Evolutionary conservation across 2,888 invertebrate species (phyloP).

Genomic region (Brenthis ino): DNA sequence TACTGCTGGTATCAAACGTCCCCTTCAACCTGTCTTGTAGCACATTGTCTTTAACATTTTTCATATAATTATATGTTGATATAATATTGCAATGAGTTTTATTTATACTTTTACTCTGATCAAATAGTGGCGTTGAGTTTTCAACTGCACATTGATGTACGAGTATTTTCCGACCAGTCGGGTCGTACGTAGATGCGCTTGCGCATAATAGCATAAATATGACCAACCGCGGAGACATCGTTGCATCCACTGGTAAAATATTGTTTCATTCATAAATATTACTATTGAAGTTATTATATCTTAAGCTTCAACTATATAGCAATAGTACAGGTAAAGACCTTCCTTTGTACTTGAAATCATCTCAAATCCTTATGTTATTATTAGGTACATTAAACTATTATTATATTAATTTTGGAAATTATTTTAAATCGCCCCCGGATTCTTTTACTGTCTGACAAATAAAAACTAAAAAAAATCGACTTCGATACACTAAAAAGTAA

Average conservation of each 20-base stretch:
- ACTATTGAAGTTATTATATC: too few relatives aligned
- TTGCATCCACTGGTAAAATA: conserved; percentile 36
- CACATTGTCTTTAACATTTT: neutral
- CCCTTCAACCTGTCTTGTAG: neutral
- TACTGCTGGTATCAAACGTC: neutral
- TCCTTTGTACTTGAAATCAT: too few relatives aligned
- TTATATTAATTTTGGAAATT: too few relatives aligned
- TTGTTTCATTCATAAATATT: neutral
- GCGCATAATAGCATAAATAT: conserved; percentile 28
- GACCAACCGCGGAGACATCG: conserved; percentile 39
- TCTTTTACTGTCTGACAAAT: too few relatives aligned
- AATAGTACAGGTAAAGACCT: too few relatives aligned
- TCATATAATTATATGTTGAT: neutral
- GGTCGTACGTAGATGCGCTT: conserved; percentile 13
- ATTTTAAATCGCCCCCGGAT: too few relatives aligned
- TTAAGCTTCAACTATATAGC: too few relatives aligned
- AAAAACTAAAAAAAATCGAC: too few relatives aligned
- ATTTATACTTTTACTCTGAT: neutral
- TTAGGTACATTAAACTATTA: too few relatives aligned
- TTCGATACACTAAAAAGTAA: too few relatives aligned
- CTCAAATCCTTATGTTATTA: too few relatives aligned
- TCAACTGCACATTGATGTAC: neutral
- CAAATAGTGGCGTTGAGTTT: neutral
- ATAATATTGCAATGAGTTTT: neutral
- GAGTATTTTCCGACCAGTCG: neutral